Conservation (phyloP, 2,797 vertebrate genomes). For the Adrianichthys oophorus region DNA sequence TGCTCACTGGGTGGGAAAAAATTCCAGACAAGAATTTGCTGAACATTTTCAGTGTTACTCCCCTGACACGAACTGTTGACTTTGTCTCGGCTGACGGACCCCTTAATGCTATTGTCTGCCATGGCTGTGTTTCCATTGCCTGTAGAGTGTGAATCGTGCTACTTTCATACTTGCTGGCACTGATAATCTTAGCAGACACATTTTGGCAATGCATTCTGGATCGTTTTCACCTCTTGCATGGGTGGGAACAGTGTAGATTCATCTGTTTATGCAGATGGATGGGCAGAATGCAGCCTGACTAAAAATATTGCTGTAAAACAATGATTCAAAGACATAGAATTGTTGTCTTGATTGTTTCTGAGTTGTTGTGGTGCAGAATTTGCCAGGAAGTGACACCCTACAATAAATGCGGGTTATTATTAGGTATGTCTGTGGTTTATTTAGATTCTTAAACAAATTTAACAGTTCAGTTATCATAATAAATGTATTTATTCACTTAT, state of each 20-base stretch:
- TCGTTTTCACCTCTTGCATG: slow-evolving; percentile 52
- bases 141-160: slow-evolving; percentile 19
- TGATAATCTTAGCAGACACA: slow-evolving; percentile 53
- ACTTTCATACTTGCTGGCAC: slow-evolving; percentile 33
- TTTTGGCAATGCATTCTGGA: slow-evolving; percentile 52
- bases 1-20: slow-evolving; percentile 27
- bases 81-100: slow-evolving; percentile 54
- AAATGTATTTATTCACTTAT: too few relatives aligned
- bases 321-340: slow-evolving; percentile 43
- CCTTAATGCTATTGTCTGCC: slow-evolving; percentile 61
- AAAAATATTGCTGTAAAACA: slow-evolving; percentile 47
- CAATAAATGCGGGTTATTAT: background rate
- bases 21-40: slow-evolving; percentile 58
- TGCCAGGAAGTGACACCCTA: background rate
- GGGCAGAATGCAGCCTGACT: slow-evolving; percentile 47
- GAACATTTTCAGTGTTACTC: slow-evolving; percentile 50
- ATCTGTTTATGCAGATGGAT: slow-evolving; percentile 60
- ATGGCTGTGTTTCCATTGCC: slow-evolving; percentile 57
- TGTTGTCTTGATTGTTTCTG: background rate
- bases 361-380: background rate
- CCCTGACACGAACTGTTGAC: slow-evolving; percentile 58
- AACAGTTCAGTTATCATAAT: too few relatives aligned
- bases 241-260: slow-evolving; percentile 38
- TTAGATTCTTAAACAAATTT: too few relatives aligned
- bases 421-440: background rate